Evolutionary conservation across 2,797 vertebrate species (phyloP).

Genomic region (Acanthornis magna): DNA sequence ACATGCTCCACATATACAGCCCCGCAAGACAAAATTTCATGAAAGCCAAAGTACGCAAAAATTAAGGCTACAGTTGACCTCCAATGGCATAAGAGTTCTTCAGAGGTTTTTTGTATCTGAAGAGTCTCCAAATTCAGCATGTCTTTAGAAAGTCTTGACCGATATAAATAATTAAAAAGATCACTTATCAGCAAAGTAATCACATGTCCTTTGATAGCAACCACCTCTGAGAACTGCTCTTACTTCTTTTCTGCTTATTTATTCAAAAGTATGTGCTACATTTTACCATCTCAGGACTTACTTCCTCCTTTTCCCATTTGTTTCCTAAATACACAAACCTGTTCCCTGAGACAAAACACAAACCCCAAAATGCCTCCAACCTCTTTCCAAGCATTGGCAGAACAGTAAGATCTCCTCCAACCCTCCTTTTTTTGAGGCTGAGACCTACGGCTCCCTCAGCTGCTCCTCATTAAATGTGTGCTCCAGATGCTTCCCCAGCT

Average conservation of each 20-base stretch:
- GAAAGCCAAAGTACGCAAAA: not conserved
- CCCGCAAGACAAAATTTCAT: rapidly evolving
- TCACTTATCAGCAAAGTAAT: not conserved
- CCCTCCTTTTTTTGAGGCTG: not conserved
- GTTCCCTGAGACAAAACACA: not conserved
- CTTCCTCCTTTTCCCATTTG: not conserved
- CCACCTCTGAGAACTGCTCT: not conserved
- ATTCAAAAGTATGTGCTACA: not conserved
- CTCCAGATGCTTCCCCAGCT: not conserved
- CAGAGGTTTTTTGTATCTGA: not conserved
- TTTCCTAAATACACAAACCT: not conserved
- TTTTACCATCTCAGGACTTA: not conserved
- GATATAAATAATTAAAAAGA: not conserved
- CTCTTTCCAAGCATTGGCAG: rapidly evolving
- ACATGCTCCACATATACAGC: not conserved
- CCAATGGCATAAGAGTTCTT: not conserved
- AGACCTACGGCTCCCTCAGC: not conserved
- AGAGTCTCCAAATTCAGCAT: not conserved
- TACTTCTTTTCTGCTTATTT: not conserved
- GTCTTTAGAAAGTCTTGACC: not conserved
- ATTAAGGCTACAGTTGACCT: not conserved
- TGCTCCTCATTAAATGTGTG: rapidly evolving
- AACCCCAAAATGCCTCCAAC: not conserved
- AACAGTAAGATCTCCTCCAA: not conserved
- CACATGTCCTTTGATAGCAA: not conserved